Evolutionary conservation across 2,888 invertebrate species (phyloP), one percentile per base, ranked within the genome.

Genomic region (Xylophagus ater): DNA sequence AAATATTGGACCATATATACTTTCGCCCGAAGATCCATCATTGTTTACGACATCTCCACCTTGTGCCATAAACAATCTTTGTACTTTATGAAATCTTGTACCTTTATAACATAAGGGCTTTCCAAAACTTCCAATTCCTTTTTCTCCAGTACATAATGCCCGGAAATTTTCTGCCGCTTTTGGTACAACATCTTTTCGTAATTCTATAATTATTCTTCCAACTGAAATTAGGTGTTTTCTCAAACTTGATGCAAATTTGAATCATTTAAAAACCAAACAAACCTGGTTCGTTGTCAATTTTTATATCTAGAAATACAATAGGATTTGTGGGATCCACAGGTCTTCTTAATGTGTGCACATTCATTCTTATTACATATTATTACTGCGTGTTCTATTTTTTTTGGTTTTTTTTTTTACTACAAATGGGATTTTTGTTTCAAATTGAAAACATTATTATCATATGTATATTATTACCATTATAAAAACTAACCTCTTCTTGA

Each of bases 161-260:
- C 90, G 72, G 60, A 94, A 94, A 66, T 96, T 94, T 64, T 93
- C 92, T 31, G 80, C 84, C 4, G 92, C 87, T 58, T 73, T 80
- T 17, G 94, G 93, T 43, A 84, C 86, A 37, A 80, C 66, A 67
- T 92, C 78, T 55, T 76, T 79, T 59, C 80, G 83, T 40, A 96
- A 68, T 64, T 93, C 87, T 56, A 94, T 82, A 13, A 94, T 71
- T 40, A 94, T 70, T 49, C 89, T 71, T 5, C 89, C 89, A 54
- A 77, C 86, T 81, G 62, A 44, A 69, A 68, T 48, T 36, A n/a
- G 14, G n/a, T n/a, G n/a, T n/a, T n/a, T n/a, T n/a, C n/a, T n/a
- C n/a, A n/a, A n/a, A n/a, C n/a, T n/a, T n/a, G n/a, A 18, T 9
- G n/a, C 18, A 35, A 12, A 10, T 10, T 6, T n/a, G 12, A 26